Base-by-base conservation (phyloP, 2,113 vertebrate genomes). In the Lepus timidus region DNA sequence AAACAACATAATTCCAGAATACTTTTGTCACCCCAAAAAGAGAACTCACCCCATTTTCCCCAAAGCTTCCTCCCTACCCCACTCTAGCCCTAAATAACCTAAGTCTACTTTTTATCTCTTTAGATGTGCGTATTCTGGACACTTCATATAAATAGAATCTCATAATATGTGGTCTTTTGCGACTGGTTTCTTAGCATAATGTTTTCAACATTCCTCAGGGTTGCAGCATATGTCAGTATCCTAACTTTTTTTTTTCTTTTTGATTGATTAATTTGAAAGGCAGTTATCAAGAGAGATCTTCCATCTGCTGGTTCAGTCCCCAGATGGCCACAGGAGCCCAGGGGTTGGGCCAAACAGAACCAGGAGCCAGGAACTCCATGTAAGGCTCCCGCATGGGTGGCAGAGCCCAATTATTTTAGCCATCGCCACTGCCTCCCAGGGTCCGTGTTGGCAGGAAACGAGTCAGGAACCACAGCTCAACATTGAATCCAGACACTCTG, bases 1-100 rank as follows among this genome's bases (percentile, higher is more conserved):
- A 58, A n/a, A 58, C 58, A 80, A 49, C 4, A 87, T 2, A 65
- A 39, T 85, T 95, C 65, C n/a, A 89, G 44, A 95, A 88, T 39
- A 65, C 55, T 73, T 55, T 52, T 16, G 52, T 87, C 64, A 74
- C 51, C 62, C 82, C 51, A 6, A 19, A 65, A 91, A 87, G 51
- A 93, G 89, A 62, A 23, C 64, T 8, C 61, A 16, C 33, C 39
- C 61, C 11, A 6, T 52, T 31, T 51, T 52, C 31, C 10, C 36
- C 36, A 1, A 29, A 39, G 52, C 8, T 29, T 27, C 9, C 4
- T 14, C 44, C 19, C 75, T 68, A 23, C 39, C 49, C 11, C 55
- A 31, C 27, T 19, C 17, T 17, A 74, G 3, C 11, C 68, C 16
- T 23, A 10, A 51, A n/a, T 22, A 83, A 22, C 64, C 51, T 58